Percentiles rank a stretch among this genome's conserved stretches.
These are phyloP conservation scores for Drosophila lacicola DNA, from an alignment of 2,888 invertebrate species.

Conservation along the genomic window DNA sequence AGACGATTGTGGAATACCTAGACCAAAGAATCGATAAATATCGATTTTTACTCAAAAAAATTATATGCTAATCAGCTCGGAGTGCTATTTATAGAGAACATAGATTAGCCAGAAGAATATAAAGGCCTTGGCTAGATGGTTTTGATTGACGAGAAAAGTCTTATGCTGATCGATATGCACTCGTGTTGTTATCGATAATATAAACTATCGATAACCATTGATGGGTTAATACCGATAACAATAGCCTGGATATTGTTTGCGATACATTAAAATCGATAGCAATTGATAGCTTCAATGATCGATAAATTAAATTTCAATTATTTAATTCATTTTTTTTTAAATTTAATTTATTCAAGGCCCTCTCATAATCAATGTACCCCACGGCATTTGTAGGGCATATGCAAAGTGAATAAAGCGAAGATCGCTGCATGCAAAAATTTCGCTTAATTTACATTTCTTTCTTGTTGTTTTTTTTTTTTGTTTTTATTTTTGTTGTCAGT, in stretches of 20 bases:
- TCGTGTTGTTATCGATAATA: too few relatives aligned
- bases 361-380: not conserved
- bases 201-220: too few relatives aligned
- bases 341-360: not conserved
- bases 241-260: not conserved
- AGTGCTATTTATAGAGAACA: too few relatives aligned
- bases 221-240: not conserved
- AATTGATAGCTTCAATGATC: not conserved
- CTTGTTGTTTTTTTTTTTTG: conserved; percentile 3
- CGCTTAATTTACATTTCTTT: conserved; percentile 47
- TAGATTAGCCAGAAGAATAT: too few relatives aligned
- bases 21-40: too few relatives aligned
- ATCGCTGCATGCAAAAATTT: conserved; percentile 46
- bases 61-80: too few relatives aligned
- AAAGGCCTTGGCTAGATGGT: too few relatives aligned
- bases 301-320: not conserved
- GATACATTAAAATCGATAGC: not conserved
- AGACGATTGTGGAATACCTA: conserved; percentile 9
- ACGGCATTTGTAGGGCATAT: not conserved
- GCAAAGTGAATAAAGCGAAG: conserved; percentile 25
- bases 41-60: too few relatives aligned
- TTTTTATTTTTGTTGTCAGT: conserved; percentile 11
- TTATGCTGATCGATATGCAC: too few relatives aligned
- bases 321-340: too few relatives aligned
- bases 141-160: too few relatives aligned